Evolutionary conservation across 2,113 vertebrate species (phyloP), one percentile per base, ranked within the genome.

Genomic region (Butorides virescens): DNA sequence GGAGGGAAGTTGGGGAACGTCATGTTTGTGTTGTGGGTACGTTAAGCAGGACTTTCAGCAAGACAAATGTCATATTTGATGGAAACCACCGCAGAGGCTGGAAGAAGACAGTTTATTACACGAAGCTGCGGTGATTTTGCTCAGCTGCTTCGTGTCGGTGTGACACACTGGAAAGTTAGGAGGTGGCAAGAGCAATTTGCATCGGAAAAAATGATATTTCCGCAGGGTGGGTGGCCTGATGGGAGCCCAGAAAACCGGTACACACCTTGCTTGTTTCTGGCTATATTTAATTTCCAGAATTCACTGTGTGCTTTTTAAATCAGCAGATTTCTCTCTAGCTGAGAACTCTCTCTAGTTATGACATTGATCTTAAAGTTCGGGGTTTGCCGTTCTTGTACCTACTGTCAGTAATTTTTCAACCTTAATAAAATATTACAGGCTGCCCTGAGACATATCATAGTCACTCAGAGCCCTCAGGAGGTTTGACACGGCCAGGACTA

Each of bases 201-300:
- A 47, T 27, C 7, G 14, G 56, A 66, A 94, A 70, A 61, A 76
- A 59, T 76, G 53, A 47, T 79, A 68, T 85, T 85, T 91, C 10
- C 5, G 87, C 70, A 95, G 53, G 90, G 93, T 95, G 81, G 92
- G 93, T 3, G 77, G 96, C 70, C 91, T 93, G 79, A 85, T 68
- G 92, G 91, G 81, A 95, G 66, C 87, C 53, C 81, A 86, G 89
- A 44, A 84, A 59, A 71, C 56, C 37, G 70, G 30, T 85, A 71
- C 56, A 49, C 92, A 94, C 70, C 87, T 97, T 79, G 84, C 77
- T 87, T 76, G 18, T 53, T 65, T 44, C 87, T 91, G 74, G 14
- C 30, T 82, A 2, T 75, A 20, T 93, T 95, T 93, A 61, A 88
- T 94, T 90, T 96, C 67, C 63, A 91, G 53, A 67, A 42, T 32